Evolutionary conservation across 2,797 vertebrate species (phyloP).

Genomic region (Psittacula derbiana): DNA sequence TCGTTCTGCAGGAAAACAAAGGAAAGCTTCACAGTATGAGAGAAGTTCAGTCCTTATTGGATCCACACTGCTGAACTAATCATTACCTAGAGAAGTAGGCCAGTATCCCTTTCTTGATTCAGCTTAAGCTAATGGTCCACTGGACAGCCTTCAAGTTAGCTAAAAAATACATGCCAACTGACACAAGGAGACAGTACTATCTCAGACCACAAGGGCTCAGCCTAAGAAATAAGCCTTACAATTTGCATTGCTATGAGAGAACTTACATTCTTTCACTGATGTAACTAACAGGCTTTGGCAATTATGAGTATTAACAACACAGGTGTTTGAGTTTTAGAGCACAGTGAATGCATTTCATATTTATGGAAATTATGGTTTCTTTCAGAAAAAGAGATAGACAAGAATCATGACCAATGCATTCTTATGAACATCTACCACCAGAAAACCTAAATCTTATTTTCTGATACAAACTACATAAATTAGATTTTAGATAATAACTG

Average conservation of each 20-base stretch:
- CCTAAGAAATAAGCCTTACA: not conserved
- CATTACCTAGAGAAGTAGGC: not conserved
- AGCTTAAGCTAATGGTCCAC: not conserved
- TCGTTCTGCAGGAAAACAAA: not conserved
- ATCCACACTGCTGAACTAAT: not conserved
- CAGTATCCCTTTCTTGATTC: not conserved
- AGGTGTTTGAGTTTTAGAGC: not conserved
- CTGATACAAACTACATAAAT: not conserved
- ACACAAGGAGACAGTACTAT: not conserved
- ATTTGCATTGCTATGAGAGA: not conserved
- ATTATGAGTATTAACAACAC: not conserved
- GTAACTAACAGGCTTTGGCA: not conserved
- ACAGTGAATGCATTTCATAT: not conserved
- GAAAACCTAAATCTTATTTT: not conserved
- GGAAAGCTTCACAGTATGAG: not conserved
- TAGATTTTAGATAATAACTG: not conserved
- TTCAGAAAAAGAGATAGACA: not conserved
- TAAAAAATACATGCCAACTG: not conserved
- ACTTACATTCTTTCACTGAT: not conserved
- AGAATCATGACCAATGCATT: not conserved
- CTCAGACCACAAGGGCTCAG: not conserved
- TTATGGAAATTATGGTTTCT: not conserved
- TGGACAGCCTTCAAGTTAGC: not conserved
- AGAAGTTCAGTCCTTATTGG: not conserved
- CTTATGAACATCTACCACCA: not conserved